phyloP scores from a whole-genome alignment of 1,140 invertebrate species.

The Megalopta genalis region DNA sequence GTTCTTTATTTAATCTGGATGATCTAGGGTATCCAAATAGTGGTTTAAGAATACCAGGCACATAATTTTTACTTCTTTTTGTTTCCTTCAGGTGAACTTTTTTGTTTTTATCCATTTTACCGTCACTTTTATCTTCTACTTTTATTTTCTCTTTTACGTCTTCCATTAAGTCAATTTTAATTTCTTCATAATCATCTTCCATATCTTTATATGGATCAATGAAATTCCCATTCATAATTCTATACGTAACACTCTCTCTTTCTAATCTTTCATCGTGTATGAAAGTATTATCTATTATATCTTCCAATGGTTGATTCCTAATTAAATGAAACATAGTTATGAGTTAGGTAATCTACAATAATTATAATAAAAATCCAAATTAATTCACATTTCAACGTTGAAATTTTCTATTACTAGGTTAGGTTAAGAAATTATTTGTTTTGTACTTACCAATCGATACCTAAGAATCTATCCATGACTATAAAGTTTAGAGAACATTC shows the following conservation, averaged over 20 bases:
- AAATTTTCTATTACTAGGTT: neutral
- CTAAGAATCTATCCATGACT: slow-evolving; percentile 61
- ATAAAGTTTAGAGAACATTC: neutral
- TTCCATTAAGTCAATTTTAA: slow-evolving; percentile 33
- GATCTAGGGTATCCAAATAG: slow-evolving; percentile 47
- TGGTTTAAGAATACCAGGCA: slow-evolving; percentile 62
- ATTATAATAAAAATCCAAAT: neutral
- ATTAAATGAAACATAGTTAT: slow-evolving; percentile 1
- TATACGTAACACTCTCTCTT: slow-evolving; percentile 60
- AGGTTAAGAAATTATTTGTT: neutral
- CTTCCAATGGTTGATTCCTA: slow-evolving; percentile 61
- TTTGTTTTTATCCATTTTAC: neutral
- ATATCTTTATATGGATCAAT: slow-evolving; percentile 60
- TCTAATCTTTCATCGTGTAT: slow-evolving; percentile 60
- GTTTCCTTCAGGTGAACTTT: neutral
- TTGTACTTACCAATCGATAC: slow-evolving; percentile 60
- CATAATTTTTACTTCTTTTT: slow-evolving; percentile 34
- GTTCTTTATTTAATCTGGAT: slow-evolving; percentile 49
- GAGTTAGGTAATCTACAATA: neutral
- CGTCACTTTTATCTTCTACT: slow-evolving; percentile 3
- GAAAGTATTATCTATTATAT: slow-evolving; percentile 63
- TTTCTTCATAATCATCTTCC: slow-evolving; percentile 49
- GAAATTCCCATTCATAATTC: slow-evolving; percentile 56
- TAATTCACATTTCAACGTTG: neutral
- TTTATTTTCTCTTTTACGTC: slow-evolving; percentile 15